Evolutionary conservation across 2,888 invertebrate species (phyloP).

Genomic region (Pheosia tremula): DNA sequence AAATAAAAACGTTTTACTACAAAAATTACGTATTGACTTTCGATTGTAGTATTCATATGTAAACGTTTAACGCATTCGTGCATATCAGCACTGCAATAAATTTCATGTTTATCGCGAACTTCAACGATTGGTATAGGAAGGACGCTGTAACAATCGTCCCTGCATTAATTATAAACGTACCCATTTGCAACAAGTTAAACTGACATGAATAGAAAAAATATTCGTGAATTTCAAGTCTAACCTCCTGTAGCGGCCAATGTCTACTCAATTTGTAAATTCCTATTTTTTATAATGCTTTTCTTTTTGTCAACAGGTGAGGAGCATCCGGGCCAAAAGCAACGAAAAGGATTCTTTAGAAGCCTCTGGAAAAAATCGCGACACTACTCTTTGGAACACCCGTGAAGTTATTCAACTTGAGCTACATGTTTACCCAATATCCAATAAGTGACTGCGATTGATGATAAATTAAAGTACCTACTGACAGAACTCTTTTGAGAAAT

Average conservation of each 20-base stretch:
- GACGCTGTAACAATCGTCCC: background rate
- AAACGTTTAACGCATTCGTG: background rate
- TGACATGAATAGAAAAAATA: background rate
- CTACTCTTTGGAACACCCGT: slow-evolving; percentile 94
- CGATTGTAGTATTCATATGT: background rate
- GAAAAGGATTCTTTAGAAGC: slow-evolving; percentile 94
- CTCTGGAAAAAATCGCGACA: slow-evolving; percentile 95
- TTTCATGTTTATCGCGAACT: background rate
- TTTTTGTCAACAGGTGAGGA: slow-evolving; percentile 85
- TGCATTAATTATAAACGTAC: background rate
- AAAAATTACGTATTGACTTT: background rate
- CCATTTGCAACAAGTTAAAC: background rate
- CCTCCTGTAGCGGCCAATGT: too few species aligned
- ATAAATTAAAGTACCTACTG: background rate
- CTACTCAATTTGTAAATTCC: too few species aligned
- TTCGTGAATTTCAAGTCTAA: background rate
- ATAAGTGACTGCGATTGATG: background rate
- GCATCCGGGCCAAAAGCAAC: slow-evolving; percentile 88
- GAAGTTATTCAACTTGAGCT: slow-evolving; percentile 59
- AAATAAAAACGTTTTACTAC: background rate
- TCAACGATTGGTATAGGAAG: background rate
- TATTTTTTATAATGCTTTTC: background rate
- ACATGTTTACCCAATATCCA: background rate
- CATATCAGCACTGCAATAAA: background rate
- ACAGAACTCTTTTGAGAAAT: too few species aligned